Evolutionary conservation across 2,797 vertebrate genomes (phyloP).

Genomic region (Acestrorhynchus altus): DNA sequence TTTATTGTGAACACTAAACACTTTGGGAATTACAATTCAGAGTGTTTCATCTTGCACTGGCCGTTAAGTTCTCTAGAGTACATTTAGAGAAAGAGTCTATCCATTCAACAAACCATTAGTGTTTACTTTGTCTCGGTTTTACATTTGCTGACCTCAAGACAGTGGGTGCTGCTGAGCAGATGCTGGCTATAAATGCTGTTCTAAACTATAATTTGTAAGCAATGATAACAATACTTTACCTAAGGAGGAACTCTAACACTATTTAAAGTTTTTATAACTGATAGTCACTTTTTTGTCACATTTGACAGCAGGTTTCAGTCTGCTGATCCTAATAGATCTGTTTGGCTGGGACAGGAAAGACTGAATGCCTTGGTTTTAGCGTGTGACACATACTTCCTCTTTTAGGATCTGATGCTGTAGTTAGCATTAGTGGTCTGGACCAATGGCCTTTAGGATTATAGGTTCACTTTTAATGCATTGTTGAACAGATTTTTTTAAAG

Average conservation of each 20-base stretch:
- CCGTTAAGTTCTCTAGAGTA: neutral
- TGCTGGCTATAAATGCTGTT: constrained; percentile 3
- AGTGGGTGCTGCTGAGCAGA: constrained; percentile 14
- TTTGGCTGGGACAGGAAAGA: constrained; percentile 3
- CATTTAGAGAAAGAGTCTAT: neutral
- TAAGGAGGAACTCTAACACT: constrained; percentile 1
- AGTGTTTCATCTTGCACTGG: constrained; percentile 6
- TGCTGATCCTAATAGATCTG: neutral
- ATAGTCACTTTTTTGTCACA: constrained; percentile 23
- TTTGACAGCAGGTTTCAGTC: constrained; percentile 9
- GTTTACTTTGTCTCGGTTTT: constrained; percentile 31
- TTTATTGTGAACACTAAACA: neutral
- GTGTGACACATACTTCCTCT: neutral
- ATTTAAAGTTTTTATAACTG: constrained; percentile 43
- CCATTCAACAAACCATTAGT: constrained; percentile 9
- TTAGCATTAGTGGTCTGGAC: neutral
- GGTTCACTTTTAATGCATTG: constrained; percentile 1
- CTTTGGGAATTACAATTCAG: neutral
- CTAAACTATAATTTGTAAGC: neutral
- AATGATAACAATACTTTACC: constrained; percentile 8
- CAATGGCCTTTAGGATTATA: neutral
- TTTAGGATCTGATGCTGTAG: neutral
- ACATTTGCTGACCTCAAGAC: constrained; percentile 31
- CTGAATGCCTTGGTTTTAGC: neutral
- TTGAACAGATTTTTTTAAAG: constrained; percentile 32